Evolutionary conservation across 2,797 vertebrate genomes (phyloP), one percentile per base, ranked within the genome.

Genomic region (Chaunax sp.): DNA sequence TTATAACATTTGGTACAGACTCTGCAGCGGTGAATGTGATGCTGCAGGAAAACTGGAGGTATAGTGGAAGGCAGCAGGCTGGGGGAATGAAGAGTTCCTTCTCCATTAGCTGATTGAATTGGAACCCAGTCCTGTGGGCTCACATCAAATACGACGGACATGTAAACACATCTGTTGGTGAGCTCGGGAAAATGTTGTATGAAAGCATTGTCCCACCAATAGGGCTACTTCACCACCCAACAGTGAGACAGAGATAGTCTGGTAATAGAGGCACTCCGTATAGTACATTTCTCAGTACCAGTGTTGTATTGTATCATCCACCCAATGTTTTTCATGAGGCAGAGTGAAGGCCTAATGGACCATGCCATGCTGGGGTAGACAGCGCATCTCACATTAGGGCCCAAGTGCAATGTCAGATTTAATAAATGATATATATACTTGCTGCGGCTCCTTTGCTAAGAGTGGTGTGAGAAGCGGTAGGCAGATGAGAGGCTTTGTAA

Each of bases 31-130:
- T 80, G 82, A 89, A 89, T 89, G 85, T 80, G 82, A 82, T 81
- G 82, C 87, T 89, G 82, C 82, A 78, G 80, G 82, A 78, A 82
- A 82, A 78, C 14, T 12, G 69, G 70, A 61, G 78, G n/a, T n/a
- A n/a, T 82, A 75, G 84, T 78, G 58, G 78, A 76, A 72, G 69
- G 77, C 57, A 65, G 16, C 64, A 53, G 74, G 59, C 16, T 56
- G 65, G 57, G 33, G 69, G 64, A 64, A 65, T 73, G 69, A 74
- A 80, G 68, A 73, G 75, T 75, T 81, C 57, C 18, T 77, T 75
- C 63, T 93, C 93, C 91, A 93, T 94, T 94, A 94, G 91, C 88
- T 87, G 91, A 93, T 93, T 93, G 92, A 93, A 87, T 90, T 88
- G 75, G 81, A 91, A 75, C 63, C 80, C 68, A 67, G 74, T 87